These are phyloP conservation scores for Erithacus rubecula DNA, from an alignment of 2,797 vertebrate species.

Conservation along the genomic window DNA sequence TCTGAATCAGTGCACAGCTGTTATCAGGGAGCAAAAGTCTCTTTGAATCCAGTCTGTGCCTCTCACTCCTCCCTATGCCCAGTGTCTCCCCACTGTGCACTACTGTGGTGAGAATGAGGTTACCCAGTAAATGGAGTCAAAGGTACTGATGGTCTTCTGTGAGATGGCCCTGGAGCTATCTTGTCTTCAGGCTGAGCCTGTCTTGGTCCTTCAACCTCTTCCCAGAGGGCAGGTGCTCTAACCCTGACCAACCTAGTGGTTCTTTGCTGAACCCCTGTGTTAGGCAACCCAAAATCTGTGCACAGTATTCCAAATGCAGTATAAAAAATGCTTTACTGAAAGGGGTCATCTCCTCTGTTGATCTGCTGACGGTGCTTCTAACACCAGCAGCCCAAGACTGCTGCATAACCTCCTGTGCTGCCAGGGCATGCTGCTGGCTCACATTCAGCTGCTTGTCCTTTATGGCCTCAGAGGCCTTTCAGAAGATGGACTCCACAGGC, in stretches of 20 bases:
- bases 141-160: background rate
- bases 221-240: background rate
- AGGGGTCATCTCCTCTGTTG: background rate
- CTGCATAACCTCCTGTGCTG: background rate
- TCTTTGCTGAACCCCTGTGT: background rate
- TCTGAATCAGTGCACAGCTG: background rate
- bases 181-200: background rate
- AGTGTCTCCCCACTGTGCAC: rapidly evolving
- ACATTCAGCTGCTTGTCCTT: background rate
- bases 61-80: background rate
- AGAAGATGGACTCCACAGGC: background rate
- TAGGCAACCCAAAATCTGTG: background rate
- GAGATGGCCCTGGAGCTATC: background rate
- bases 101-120: too few species aligned
- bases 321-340: background rate
- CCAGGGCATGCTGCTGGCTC: background rate
- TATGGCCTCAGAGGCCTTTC: background rate
- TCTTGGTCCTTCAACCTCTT: background rate
- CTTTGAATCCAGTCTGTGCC: background rate
- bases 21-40: background rate
- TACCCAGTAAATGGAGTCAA: too few species aligned
- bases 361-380: background rate
- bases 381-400: background rate
- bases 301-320: background rate
- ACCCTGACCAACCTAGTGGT: background rate